Base-by-base conservation (phyloP, 2,113 vertebrate genomes). In the Crotalus horridus region DNA sequence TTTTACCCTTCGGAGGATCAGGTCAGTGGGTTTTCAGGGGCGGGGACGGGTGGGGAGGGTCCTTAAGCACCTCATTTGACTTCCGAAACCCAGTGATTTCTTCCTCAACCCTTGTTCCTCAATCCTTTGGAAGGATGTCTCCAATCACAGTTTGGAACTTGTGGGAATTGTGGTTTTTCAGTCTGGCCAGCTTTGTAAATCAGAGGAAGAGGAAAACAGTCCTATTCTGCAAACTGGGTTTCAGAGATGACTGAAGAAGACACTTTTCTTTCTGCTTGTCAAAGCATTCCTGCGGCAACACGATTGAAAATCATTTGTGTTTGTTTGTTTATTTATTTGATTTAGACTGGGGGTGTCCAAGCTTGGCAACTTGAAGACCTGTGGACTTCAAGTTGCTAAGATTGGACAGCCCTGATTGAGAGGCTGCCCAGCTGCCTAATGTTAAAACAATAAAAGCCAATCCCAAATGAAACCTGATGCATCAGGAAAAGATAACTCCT, bases 1-100 rank as follows among this genome's bases (percentile, higher is more conserved):
- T 98, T 98, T 93, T 99, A 98, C 96, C 99, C 98, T 0, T 98
- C 99, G 0, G 98, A 99, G 92, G 97, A 99, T 95, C 96, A 99
- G 99, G 99, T 99, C 13, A 20, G 97, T 43, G 11, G 13, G 7
- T 3, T 3, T 74, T 21, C 6, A 1, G 61, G 48, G 85, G 13
- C 0, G 20, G 4, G 26, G 59, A 24, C 46, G 23, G 2, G 21
- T 39, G 43, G 39, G 81, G 39, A 85, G 39, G 33, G 43, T 86
- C 85, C 4, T 13, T 29, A 13, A n/a, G 29, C 64, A 6, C 13
- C 29, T n/a, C 10, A 12, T 13, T n/a, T 69, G 29, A 69, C 29
- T 12, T 69, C 29, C 1, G 12, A 69, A 69, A 69, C 29, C 26
- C 29, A 29, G 12, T 10, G 1, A 12, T 26, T 64, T n/a, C 61